Base-by-base conservation (phyloP, 2,797 vertebrate species). In the Anguilla megastoma region DNA sequence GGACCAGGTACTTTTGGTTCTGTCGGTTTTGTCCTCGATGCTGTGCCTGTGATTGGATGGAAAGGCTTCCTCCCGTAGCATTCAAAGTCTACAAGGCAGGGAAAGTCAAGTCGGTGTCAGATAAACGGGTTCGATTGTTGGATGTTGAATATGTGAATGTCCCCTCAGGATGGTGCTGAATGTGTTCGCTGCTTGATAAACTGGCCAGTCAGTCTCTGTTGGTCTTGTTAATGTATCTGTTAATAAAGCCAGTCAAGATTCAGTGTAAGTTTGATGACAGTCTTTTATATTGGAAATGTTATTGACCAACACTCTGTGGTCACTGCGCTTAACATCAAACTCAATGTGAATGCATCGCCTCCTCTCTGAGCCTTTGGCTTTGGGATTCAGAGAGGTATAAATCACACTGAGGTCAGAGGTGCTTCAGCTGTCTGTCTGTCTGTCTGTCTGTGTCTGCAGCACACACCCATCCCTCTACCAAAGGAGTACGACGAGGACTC, bases 401-500 rank as follows among this genome's bases (percentile, higher is more conserved):
- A 74, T 88, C 63, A 69, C 2, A 63, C 58, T 63, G 21, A 21
- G 58, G 58, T 63, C 58, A 4, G 58, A n/a, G 12, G 30, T 14
- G 71, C 9, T 36, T 76, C 71, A 76, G 76, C 41, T 80, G 79
- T 82, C 45, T 82, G 41, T 82, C 16, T 74, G 69, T 30, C 41
- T 80, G 79, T 82, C 41, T 80, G 79, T 82, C 21, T 79, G 33
- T 86, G 52, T 90, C 86, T 88, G 87, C 94, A 97, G 96, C 95
- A 97, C 92, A 97, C 95, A 50, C 94, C 94, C 48, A 12, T 94
- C 60, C 95, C 99, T 91, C 94, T 97, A 41, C 97, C 97, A 87
- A 99, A 98, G 91, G 98, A 99, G 88, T 98, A 99, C 0, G 98
- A 99, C 0, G 98, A 99, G 60, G 98, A 99, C 91, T 99, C 98